These are phyloP conservation scores for Lacerta agilis DNA, from an alignment of 2,797 vertebrate genomes.

Conservation along the genomic window DNA sequence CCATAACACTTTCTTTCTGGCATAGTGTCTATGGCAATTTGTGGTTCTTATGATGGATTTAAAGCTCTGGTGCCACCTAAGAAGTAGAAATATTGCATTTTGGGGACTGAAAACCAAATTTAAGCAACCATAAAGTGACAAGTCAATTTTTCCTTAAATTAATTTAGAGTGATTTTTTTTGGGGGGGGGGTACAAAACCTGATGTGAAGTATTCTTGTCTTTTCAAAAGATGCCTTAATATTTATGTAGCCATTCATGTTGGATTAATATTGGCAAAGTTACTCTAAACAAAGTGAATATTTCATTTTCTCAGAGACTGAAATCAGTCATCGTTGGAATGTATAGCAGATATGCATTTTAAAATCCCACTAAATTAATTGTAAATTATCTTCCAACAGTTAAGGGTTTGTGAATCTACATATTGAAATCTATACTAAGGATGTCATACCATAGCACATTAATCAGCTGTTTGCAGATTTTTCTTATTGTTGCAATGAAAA, in stretches of 20 bases:
- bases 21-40: conserved; percentile 5
- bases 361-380: background rate
- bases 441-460: background rate
- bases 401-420: background rate
- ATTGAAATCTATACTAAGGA: background rate
- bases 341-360: no score
- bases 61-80: background rate
- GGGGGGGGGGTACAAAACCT: background rate
- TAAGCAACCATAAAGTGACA: background rate
- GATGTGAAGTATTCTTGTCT: background rate
- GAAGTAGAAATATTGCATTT: background rate
- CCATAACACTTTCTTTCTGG: background rate
- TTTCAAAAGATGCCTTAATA: conserved; percentile 15
- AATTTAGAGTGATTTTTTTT: background rate
- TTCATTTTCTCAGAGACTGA: background rate
- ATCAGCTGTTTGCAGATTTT: background rate
- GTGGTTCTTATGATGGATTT: background rate
- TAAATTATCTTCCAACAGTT: background rate
- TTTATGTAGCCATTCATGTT: conserved; percentile 6
- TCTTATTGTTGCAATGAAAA: background rate
- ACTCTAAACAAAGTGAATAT: background rate
- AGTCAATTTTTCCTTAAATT: conserved; percentile 10
- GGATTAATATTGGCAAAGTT: background rate
- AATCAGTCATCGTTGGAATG: background rate
- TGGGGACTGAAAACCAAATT: background rate